A percentile compares a stretch with the other conserved stretches of the same genome.
These are phyloP conservation scores for Holocentrus rufus DNA, from an alignment of 2,797 vertebrate species.

Conservation along the genomic window DNA sequence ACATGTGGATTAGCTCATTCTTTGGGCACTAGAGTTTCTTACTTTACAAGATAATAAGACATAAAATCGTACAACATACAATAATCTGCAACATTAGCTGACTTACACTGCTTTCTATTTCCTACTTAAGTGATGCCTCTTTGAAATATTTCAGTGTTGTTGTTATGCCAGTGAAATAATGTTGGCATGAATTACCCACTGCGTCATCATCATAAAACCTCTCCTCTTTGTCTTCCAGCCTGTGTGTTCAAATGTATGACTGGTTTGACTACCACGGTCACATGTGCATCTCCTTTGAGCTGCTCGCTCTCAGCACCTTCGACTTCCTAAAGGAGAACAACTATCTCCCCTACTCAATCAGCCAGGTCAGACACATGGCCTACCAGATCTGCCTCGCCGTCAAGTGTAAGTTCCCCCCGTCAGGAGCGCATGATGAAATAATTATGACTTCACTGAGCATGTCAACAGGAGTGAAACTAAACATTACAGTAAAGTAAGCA, in stretches of 20 bases:
- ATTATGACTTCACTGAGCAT: neutral
- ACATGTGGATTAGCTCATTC: no score
- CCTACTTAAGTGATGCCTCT: no score
- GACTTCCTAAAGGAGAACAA: slow-evolving; percentile 99
- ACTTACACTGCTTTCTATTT: no score
- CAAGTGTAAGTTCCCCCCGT: slow-evolving; percentile 90
- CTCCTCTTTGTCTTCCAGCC: slow-evolving; percentile 76
- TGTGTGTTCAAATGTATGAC: slow-evolving; percentile 98
- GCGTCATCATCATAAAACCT: neutral
- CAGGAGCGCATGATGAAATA: neutral
- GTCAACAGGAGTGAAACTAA: neutral
- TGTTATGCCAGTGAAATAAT: neutral
- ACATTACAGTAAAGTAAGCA: neutral
- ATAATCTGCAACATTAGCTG: no score
- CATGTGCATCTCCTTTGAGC: slow-evolving; percentile 98
- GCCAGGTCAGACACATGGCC: slow-evolving; percentile 97
- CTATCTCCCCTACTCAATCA: slow-evolving; percentile 96
- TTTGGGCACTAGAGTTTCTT: no score
- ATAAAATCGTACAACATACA: no score
- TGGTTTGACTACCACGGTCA: slow-evolving; percentile 99
- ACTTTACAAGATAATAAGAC: no score
- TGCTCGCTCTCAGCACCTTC: slow-evolving; percentile 97
- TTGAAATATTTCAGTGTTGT: neutral
- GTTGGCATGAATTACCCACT: neutral
- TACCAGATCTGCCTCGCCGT: slow-evolving; percentile 96